These are phyloP conservation scores for Brachypalpus laphriformis DNA, from an alignment of 2,888 invertebrate genomes.

Conservation along the genomic window DNA sequence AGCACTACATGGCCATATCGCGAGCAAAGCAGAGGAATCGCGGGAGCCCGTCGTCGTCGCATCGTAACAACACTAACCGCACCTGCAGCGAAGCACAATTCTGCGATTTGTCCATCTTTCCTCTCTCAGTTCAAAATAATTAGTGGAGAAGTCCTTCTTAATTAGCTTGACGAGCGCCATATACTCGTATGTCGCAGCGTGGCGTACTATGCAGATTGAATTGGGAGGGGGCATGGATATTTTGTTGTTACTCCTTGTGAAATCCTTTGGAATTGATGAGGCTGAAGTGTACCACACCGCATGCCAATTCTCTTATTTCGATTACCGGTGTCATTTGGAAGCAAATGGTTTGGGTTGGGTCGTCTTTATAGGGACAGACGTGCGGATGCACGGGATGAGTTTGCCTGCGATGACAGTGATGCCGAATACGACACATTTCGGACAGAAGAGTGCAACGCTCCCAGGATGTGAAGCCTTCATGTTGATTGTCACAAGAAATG, in stretches of 20 bases:
- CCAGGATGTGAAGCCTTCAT: slow-evolving; percentile 37
- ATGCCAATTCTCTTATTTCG: slow-evolving; percentile 32
- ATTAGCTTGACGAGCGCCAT: slow-evolving; percentile 74
- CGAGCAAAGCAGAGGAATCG: slow-evolving; percentile 41
- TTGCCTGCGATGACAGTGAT: slow-evolving; percentile 27
- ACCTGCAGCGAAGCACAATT: slow-evolving; percentile 68
- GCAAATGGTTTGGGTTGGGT: slow-evolving; percentile 56
- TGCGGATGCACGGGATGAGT: slow-evolving; percentile 14
- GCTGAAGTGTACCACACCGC: slow-evolving; percentile 14
- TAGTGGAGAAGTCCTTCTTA: slow-evolving; percentile 74
- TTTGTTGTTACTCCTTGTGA: slow-evolving; percentile 41
- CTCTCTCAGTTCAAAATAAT: slow-evolving; percentile 74
- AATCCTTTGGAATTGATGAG: slow-evolving; percentile 48
- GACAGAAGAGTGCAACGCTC: background rate
- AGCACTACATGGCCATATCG: slow-evolving; percentile 1
- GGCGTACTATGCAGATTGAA: background rate
- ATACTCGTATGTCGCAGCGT: slow-evolving; percentile 59
- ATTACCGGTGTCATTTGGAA: slow-evolving; percentile 53
- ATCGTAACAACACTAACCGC: slow-evolving; percentile 57
- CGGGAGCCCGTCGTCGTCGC: slow-evolving; percentile 52
- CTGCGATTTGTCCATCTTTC: slow-evolving; percentile 71
- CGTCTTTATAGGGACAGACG: slow-evolving; percentile 8
- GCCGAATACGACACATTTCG: background rate
- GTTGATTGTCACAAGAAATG: slow-evolving; percentile 47
- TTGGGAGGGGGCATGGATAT: slow-evolving; percentile 21